Conservation (phyloP, 2,888 invertebrate species). For the Liopterus haemorrhoidalis region DNA sequence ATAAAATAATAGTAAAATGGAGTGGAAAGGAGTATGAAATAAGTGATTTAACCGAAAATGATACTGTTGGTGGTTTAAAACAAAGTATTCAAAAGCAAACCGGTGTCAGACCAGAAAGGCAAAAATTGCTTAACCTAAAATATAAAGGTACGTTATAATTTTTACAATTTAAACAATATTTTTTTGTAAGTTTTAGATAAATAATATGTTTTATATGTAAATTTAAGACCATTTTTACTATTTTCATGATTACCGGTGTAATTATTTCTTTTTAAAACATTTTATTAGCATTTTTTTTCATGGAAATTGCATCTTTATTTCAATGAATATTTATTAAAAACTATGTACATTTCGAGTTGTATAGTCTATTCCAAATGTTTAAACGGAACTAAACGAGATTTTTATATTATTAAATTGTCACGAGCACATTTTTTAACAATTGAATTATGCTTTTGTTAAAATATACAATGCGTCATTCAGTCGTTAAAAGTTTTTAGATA, state of each 20-base stretch:
- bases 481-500: no score
- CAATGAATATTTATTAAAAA: no score
- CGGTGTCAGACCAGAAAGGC: slow-evolving; percentile 85
- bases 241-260: no score
- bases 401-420: no score
- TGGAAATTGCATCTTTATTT: no score
- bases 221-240: no score
- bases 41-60: slow-evolving; percentile 64
- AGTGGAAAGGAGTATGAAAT: slow-evolving; percentile 84
- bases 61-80: slow-evolving; percentile 79
- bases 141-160: slow-evolving; percentile 64
- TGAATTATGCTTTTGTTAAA: no score
- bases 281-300: not conserved
- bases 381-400: no score
- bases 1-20: slow-evolving; percentile 79
- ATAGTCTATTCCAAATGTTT: no score
- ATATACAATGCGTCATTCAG: no score
- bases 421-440: no score
- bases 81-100: slow-evolving; percentile 80
- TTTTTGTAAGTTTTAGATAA: not conserved
- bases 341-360: no score
- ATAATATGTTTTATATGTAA: not conserved
- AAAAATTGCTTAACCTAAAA: slow-evolving; percentile 89
- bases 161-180: not conserved
- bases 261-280: not conserved